Percentiles rank a stretch among this genome's conserved stretches.
These are phyloP conservation scores for Drosophila fuyamai DNA, from an alignment of 1,140 invertebrate species.

Conservation along the genomic window DNA sequence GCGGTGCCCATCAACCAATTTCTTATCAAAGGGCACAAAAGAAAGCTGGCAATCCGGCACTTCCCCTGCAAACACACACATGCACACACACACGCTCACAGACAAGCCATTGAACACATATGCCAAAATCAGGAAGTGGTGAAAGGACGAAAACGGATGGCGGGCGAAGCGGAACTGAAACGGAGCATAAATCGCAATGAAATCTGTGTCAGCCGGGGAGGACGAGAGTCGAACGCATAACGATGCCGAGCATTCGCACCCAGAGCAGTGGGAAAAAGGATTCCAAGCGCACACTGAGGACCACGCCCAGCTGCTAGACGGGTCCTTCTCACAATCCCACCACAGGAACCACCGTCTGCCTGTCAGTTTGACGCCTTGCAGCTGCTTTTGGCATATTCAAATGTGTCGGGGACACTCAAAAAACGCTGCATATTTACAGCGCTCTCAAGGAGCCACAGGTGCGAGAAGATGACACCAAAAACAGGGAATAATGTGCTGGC, in stretches of 20 bases:
- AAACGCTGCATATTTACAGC: conserved; percentile 25
- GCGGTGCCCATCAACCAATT: conserved; percentile 33
- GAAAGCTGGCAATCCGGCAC: conserved; percentile 31
- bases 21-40: conserved; percentile 31
- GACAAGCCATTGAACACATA: conserved; percentile 29
- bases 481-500: conserved; percentile 17
- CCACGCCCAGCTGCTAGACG: conserved; percentile 32
- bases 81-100: neutral
- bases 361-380: conserved; percentile 39
- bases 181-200: conserved; percentile 50
- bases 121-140: conserved; percentile 42
- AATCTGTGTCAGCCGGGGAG: conserved; percentile 55
- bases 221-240: conserved; percentile 44
- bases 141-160: conserved; percentile 5
- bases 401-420: conserved; percentile 41
- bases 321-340: neutral
- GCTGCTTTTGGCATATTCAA: conserved; percentile 67
- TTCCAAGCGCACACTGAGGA: conserved; percentile 34
- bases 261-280: conserved; percentile 24
- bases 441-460: conserved; percentile 47
- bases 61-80: neutral
- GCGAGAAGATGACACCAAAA: conserved; percentile 28
- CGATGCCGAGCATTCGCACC: conserved; percentile 42
- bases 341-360: neutral
- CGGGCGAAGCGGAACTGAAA: conserved; percentile 14